Base-by-base conservation (phyloP, 2,113 vertebrate genomes). In the Peucedramus taeniatus region DNA sequence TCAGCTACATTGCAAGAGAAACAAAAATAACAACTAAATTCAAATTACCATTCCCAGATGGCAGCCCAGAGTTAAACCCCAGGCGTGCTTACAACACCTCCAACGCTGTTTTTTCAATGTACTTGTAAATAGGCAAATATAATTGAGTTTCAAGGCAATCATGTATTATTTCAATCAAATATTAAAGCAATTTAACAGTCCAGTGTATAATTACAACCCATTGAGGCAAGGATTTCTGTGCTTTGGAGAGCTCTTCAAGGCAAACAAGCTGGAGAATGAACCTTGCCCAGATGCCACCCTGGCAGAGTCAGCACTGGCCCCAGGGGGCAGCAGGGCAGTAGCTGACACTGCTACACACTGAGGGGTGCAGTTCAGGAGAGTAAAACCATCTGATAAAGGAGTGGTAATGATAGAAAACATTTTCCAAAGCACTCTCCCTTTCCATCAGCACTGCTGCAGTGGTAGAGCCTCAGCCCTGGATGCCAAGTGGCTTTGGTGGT, bases 221-320 rank as follows among this genome's bases (percentile, higher is more conserved):
- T 2, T 40, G 51, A 63, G 33, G 68, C 31, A 39, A 83, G 40
- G 33, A 50, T 65, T n/a, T 57, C 61, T 83, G 51, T 15, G 42
- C 35, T 80, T n/a, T 39, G 31, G 31, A 83, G 70, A 86, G 56
- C 49, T 59, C 61, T 56, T 75, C 60, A 27, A 72, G 51, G 39
- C 68, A 47, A 60, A 74, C 0, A 33, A 78, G 49, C 56, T 8
- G 11, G 15, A 47, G 35, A 75, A 68, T 39, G 16, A 19, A 7
- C 33, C 71, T 37, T 42, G 47, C 53, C 76, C 57, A 59, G 33
- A 37, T 23, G 42, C 35, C 7, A 9, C 6, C 2, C 5, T 1
- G 6, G 54, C 70, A 78, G 10, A 35, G 31, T 2, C 0, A 0
- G 23, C 0, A 0, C 37, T 13, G 3, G 61, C 27, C 10, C 31